Base-by-base conservation (phyloP, 1,140 invertebrate species). In the Conopomorpha cramerella region DNA sequence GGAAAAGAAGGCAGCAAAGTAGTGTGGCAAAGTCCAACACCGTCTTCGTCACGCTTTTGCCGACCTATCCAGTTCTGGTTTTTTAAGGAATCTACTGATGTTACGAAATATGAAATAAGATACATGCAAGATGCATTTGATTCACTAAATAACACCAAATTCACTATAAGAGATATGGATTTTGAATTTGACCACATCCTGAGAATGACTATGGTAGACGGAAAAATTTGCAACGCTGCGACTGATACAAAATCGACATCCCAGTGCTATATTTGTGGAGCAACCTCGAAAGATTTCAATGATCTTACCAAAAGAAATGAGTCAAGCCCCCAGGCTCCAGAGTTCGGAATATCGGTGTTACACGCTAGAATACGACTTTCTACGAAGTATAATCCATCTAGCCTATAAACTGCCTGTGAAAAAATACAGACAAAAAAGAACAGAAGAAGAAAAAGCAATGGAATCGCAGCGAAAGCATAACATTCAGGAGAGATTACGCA, bases 291-390 rank as follows among this genome's bases (percentile, higher is more conserved):
- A 53, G 31, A 55, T 29, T 63, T 70, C 36, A 68, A 67, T 37
- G 36, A 62, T 42, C 37, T 62, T 16, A 33, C 10, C 3, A 44
- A 45, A 15, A 40, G 39, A 18, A 47, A 42, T 35, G 34, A 14
- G 6, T 36, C 48, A 16, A 44, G 43, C 31, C 14, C 10, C 14
- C 41, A 54, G 39, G 27, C 39, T 17, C 16, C 51, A 2, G 26
- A 41, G 38, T 67, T 61, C 34, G 57, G 51, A 6, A 25, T 71
- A 13, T 63, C 58, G 2, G 35, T 55, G 28, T 43, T 77, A 30
- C 63, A 73, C 42, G 51, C 55, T 3, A 49, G 65, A 48, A 72
- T 74, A 19, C 34, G 60, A 12, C 43, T 63, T 30, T 62, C 65
- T 48, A 8, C 54, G 66, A 51, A 52, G 39, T 30, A 30, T 62